Conservation (phyloP, 2,888 invertebrate species). For the Apamea monoglypha region DNA sequence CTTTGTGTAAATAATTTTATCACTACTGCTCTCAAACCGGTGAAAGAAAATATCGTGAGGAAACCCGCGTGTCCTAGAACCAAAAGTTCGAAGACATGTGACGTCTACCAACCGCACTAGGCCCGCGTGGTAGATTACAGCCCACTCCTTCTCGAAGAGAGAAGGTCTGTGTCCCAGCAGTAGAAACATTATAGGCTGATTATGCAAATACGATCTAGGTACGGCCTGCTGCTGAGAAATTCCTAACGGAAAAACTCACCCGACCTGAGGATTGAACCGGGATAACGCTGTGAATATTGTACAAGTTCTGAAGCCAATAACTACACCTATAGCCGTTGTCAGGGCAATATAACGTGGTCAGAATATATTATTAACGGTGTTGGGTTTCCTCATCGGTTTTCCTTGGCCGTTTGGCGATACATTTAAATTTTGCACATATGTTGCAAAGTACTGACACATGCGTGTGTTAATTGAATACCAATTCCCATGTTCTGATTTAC, state of each 20-base stretch:
- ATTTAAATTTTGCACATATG: conserved; percentile 57
- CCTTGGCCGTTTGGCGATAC: conserved; percentile 47
- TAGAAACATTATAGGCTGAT: not conserved
- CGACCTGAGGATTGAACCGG: not conserved
- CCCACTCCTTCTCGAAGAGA: not conserved
- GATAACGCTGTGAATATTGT: conserved; percentile 37
- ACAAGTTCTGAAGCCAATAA: conserved; percentile 48
- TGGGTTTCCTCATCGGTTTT: conserved; percentile 58
- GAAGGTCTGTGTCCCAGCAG: not conserved
- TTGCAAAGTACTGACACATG: conserved; percentile 36
- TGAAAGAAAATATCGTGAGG: too few relatives aligned
- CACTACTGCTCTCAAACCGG: too few relatives aligned
- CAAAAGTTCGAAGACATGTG: not conserved
- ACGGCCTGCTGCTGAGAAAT: not conserved
- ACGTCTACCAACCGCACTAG: too few relatives aligned
- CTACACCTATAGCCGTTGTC: conserved; percentile 22
- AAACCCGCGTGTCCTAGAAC: too few relatives aligned
- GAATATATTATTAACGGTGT: conserved; percentile 47
- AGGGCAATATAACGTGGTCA: conserved; percentile 44
- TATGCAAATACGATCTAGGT: not conserved
- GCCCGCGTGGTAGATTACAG: too few relatives aligned
- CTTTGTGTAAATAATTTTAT: too few relatives aligned
- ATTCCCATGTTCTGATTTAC: conserved; percentile 4
- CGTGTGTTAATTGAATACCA: conserved; percentile 43
- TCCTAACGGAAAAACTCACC: conserved; percentile 1